Conservation (phyloP, 2,113 vertebrate genomes). For the Atrichornis clamosus region DNA sequence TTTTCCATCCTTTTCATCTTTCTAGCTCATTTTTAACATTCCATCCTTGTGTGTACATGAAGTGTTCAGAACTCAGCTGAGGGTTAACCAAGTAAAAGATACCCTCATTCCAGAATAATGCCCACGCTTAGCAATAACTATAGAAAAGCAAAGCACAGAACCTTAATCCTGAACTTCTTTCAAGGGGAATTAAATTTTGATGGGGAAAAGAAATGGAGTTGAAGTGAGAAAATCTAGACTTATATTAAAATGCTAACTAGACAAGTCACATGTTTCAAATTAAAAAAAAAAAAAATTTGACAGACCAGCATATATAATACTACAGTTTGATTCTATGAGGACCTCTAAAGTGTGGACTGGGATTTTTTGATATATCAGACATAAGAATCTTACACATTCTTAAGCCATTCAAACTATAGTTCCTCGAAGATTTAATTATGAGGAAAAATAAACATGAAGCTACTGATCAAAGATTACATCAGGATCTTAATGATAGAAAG, state of each 20-base stretch:
- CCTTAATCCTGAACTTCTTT: background rate
- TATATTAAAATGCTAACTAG: background rate
- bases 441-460: background rate
- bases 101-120: background rate
- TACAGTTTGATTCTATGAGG: background rate
- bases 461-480: background rate
- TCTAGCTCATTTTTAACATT: background rate
- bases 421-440: background rate
- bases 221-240: background rate
- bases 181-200: background rate
- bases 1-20: background rate
- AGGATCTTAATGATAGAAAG: background rate
- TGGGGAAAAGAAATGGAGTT: background rate
- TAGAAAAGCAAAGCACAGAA: background rate
- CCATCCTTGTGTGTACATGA: background rate
- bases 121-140: fast-evolving
- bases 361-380: background rate
- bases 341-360: background rate
- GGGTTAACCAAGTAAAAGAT: background rate
- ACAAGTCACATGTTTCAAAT: background rate
- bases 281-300: background rate
- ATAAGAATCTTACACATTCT: background rate
- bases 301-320: background rate
- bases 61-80: background rate
- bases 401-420: background rate